Evolutionary conservation across 2,888 invertebrate species (phyloP).

Genomic region (Tetropium fuscum): DNA sequence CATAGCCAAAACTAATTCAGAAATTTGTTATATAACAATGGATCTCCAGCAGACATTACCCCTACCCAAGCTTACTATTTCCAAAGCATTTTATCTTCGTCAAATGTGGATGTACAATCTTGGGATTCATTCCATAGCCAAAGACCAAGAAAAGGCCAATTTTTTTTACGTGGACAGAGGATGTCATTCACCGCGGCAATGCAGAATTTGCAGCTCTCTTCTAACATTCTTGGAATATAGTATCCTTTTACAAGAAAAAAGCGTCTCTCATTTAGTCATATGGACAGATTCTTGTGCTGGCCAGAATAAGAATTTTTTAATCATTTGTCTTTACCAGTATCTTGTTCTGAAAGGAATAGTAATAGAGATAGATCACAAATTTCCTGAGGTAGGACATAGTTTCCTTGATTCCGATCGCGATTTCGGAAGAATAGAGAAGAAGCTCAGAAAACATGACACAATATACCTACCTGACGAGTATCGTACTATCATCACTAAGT

Average conservation of each 20-base stretch:
- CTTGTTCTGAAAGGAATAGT: constrained; percentile 11
- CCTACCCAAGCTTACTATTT: constrained; percentile 40
- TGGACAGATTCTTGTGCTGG: constrained; percentile 28
- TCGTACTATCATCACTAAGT: constrained; percentile 43
- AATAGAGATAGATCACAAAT: constrained; percentile 26
- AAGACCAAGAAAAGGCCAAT: neutral
- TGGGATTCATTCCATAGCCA: constrained; percentile 33
- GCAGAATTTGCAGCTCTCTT: constrained; percentile 16
- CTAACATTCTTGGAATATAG: constrained; percentile 18
- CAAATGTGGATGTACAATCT: constrained; percentile 46
- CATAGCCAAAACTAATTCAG: constrained; percentile 4
- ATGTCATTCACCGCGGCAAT: constrained; percentile 19
- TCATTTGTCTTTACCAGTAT: constrained; percentile 20
- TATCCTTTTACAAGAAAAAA: no score
- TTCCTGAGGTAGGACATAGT: constrained; percentile 30
- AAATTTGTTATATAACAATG: constrained; percentile 37
- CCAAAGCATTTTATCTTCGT: constrained; percentile 40
- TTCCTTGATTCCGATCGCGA: constrained; percentile 48
- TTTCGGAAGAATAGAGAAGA: constrained; percentile 55
- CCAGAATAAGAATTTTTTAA: constrained; percentile 29
- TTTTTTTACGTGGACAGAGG: constrained; percentile 50
- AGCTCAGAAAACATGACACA: constrained; percentile 50
- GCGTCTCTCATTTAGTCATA: constrained; percentile 19
- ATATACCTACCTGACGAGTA: constrained; percentile 51
- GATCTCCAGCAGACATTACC: constrained; percentile 45